Evolutionary conservation across 2,113 vertebrate species (phyloP).

Genomic region (Marcusenius ussheri): DNA sequence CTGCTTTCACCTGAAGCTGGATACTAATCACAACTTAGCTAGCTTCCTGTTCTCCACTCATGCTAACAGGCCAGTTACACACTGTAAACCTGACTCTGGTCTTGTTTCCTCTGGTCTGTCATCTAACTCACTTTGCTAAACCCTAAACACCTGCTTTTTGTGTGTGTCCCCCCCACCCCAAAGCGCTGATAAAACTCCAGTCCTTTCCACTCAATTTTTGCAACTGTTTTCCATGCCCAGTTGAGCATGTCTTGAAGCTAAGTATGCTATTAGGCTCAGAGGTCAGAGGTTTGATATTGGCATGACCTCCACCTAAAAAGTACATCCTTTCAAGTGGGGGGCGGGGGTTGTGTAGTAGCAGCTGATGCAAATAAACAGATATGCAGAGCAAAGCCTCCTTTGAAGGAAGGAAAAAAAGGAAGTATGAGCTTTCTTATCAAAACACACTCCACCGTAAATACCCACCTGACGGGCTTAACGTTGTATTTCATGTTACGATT

Average conservation of each 20-base stretch:
- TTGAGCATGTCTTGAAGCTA: neutral
- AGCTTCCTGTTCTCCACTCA: neutral
- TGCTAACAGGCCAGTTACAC: neutral
- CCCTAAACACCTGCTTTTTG: neutral
- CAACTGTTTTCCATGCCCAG: neutral
- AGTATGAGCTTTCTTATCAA: neutral
- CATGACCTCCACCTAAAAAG: neutral
- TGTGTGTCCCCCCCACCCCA: neutral
- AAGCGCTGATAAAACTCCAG: neutral
- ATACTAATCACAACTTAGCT: neutral
- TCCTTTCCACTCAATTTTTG: neutral
- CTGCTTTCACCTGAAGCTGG: neutral
- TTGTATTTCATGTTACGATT: neutral
- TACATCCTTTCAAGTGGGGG: neutral
- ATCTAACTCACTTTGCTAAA: neutral
- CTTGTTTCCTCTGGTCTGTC: neutral
- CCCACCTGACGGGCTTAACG: neutral
- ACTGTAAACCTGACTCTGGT: neutral
- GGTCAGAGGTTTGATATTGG: neutral
- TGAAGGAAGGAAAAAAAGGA: neutral
- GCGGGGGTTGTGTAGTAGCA: neutral
- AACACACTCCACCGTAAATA: neutral
- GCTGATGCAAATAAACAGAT: neutral
- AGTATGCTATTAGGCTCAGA: neutral
- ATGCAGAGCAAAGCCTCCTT: neutral